A percentile compares a stretch with the other conserved stretches of the same genome.
These are phyloP conservation scores for Okapia johnstoni DNA, from an alignment of 2,113 vertebrate genomes.

Conservation along the genomic window DNA sequence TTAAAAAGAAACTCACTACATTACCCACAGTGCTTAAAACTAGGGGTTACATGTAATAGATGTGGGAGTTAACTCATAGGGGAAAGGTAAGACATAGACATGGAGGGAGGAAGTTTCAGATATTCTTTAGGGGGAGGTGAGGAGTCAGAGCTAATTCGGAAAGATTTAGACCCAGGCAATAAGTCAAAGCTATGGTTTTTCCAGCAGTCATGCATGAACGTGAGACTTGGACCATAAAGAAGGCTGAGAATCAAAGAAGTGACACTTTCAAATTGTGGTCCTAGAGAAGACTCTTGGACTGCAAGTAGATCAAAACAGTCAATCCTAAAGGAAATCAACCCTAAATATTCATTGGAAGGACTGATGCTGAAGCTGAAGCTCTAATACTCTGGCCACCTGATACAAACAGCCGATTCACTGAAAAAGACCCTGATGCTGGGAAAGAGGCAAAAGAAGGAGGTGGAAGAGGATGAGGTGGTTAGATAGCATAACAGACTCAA, in stretches of 20 bases:
- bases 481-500: neutral
- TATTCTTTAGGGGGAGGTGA: neutral
- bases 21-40: neutral
- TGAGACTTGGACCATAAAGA: neutral
- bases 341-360: neutral
- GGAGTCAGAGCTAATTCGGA: neutral
- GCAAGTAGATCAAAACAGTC: neutral
- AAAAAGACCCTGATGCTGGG: neutral
- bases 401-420: neutral
- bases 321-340: neutral
- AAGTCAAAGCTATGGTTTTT: neutral
- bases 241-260: neutral
- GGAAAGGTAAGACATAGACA: neutral
- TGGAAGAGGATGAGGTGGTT: neutral
- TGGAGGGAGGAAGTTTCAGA: neutral
- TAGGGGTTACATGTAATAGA: neutral
- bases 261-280: neutral
- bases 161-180: neutral
- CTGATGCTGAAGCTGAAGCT: neutral
- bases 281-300: neutral
- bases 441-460: neutral
- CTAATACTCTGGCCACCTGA: neutral
- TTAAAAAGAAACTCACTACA: neutral
- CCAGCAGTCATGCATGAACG: neutral
- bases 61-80: neutral